Conservation (phyloP, 2,113 vertebrate species). For the Lepisosteus oculatus region DNA sequence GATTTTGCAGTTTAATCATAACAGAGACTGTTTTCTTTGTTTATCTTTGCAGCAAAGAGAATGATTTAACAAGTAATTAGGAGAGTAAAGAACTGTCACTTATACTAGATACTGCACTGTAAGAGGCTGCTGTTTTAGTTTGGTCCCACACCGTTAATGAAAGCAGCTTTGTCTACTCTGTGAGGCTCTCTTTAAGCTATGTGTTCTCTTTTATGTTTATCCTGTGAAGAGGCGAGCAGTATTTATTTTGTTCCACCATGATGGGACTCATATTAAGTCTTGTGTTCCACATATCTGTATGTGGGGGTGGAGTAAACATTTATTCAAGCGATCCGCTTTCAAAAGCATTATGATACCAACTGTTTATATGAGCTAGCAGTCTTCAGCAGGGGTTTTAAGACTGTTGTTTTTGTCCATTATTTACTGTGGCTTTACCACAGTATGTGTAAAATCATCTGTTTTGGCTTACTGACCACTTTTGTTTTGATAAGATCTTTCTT, state of each 20-base stretch:
- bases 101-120: too few species aligned
- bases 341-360: neutral
- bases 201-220: neutral
- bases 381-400: neutral
- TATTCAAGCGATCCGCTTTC: neutral
- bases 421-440: neutral
- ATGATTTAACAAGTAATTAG: too few species aligned
- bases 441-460: neutral
- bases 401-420: constrained; percentile 1
- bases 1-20: too few species aligned
- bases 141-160: neutral
- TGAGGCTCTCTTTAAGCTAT: neutral
- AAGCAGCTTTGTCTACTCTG: neutral
- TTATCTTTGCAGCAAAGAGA: too few species aligned
- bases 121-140: too few species aligned
- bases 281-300: neutral
- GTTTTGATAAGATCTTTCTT: neutral
- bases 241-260: neutral
- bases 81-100: too few species aligned
- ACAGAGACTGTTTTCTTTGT: too few species aligned
- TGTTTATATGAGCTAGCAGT: neutral
- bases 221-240: neutral
- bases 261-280: neutral
- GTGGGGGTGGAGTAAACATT: neutral
- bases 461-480: neutral